Conservation (phyloP, 2,888 invertebrate genomes). For the Polyommatus icarus region DNA sequence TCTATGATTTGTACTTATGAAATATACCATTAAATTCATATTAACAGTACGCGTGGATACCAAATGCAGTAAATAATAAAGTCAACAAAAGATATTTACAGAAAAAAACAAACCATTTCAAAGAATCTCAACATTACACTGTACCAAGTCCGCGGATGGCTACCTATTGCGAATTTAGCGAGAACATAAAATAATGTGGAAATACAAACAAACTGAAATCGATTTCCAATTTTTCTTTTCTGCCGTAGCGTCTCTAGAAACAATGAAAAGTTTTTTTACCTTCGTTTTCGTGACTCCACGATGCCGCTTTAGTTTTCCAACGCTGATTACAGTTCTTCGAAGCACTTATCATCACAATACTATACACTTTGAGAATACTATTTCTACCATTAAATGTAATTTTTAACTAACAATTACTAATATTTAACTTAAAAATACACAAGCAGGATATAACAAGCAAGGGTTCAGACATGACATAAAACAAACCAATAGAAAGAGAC, state of each 20-base stretch:
- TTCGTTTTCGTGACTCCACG: slow-evolving; percentile 82
- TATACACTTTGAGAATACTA: slow-evolving; percentile 62
- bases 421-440: slow-evolving; percentile 65
- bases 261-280: slow-evolving; percentile 75
- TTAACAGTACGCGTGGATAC: neutral
- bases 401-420: slow-evolving; percentile 38
- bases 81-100: neutral
- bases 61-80: neutral
- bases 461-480: slow-evolving; percentile 75
- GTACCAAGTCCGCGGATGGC: neutral
- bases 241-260: slow-evolving; percentile 60
- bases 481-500: slow-evolving; percentile 75
- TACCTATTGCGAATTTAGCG: neutral
- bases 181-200: slow-evolving; percentile 46
- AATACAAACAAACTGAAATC: slow-evolving; percentile 43
- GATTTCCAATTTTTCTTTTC: slow-evolving; percentile 55
- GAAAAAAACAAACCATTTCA: neutral
- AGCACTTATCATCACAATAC: slow-evolving; percentile 80
- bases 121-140: neutral
- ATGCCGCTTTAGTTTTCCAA: slow-evolving; percentile 80
- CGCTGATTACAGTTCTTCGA: slow-evolving; percentile 77
- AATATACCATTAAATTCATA: neutral
- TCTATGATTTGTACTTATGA: neutral
- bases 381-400: slow-evolving; percentile 65
- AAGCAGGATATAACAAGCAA: slow-evolving; percentile 68